Evolutionary conservation across 1,140 invertebrate species (phyloP).

Genomic region (Drosophila punjabiensis): DNA sequence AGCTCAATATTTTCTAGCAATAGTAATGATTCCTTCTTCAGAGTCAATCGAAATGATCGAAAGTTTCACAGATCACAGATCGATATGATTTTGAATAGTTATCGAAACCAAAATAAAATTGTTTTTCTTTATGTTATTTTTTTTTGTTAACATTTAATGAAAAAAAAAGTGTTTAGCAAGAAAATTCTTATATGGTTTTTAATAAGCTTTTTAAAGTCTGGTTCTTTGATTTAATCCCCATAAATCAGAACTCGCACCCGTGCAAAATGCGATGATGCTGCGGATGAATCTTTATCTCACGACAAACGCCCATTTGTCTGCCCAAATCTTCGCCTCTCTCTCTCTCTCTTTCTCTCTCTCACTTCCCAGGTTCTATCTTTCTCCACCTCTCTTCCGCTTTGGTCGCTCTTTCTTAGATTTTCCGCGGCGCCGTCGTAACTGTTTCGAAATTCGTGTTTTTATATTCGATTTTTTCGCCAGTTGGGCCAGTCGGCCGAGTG

Average conservation of each 20-base stretch:
- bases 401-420: slow-evolving; percentile 22
- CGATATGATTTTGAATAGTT: neutral
- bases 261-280: slow-evolving; percentile 5
- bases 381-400: slow-evolving; percentile 27
- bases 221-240: neutral
- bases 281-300: neutral
- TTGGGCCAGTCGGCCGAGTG: slow-evolving; percentile 73
- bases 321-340: slow-evolving; percentile 23
- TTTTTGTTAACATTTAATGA: neutral
- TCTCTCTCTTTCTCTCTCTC: slow-evolving; percentile 10
- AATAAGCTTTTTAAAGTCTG: neutral
- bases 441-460: slow-evolving; percentile 79
- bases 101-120: neutral
- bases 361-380: slow-evolving; percentile 13
- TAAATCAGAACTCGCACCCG: neutral
- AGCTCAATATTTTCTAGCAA: too few species aligned
- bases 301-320: slow-evolving; percentile 48
- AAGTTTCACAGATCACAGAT: neutral
- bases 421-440: slow-evolving; percentile 42
- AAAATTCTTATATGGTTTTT: neutral
- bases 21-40: too few species aligned
- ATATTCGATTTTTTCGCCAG: slow-evolving; percentile 78
- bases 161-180: neutral
- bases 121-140: neutral
- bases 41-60: neutral